Evolutionary conservation across 2,113 vertebrate genomes (phyloP), one percentile per base, ranked within the genome.

Genomic region (crab-eating macaque (Macaca fascicularis)): DNA sequence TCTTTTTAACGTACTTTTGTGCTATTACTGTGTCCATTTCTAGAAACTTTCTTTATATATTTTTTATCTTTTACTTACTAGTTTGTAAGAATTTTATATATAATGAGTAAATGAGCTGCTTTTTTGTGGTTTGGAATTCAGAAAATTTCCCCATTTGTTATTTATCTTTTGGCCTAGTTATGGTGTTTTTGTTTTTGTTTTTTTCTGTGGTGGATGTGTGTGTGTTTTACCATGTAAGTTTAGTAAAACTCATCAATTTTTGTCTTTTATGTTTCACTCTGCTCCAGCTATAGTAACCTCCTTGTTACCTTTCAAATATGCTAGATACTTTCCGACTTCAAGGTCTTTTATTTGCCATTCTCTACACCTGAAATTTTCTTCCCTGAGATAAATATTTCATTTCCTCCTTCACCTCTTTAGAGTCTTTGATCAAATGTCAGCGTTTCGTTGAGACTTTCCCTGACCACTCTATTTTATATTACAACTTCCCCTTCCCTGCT

Each of bases 281-380:
- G 17, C 11, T 84, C 35, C 43, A 86, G 27, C 45, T 78, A 13
- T 93, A 40, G 43, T 83, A 16, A 67, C 40, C 11, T 88, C 52
- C n/a, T 75, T 87, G 30, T 84, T 74, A 85, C 67, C 52, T 95
- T 92, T 89, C 70, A 72, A 59, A 67, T 91, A 91, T 27, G 12
- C 59, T 59, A 45, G 32, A 35, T 72, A 72, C 35, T 89, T 20
- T 92, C 57, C 6, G 32, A 16, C n/a, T 61, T 67, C 19, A 84
- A 67, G 45, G 59, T 86, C 50, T 93, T 81, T 70, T 92, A 35
- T 94, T 94, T 94, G 48, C 69, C 93, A 12, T 96, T 96, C 69
- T 89, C 35, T 86, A 27, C 50, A 30, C 80, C 83, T 96, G 30
- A 13, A 87, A 78, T 94, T 83, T 50, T 82, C 69, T 89, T 86